Evolutionary conservation across 2,888 invertebrate genomes (phyloP), one percentile per base, ranked within the genome.

Genomic region (Cerceris ruficornis): DNA sequence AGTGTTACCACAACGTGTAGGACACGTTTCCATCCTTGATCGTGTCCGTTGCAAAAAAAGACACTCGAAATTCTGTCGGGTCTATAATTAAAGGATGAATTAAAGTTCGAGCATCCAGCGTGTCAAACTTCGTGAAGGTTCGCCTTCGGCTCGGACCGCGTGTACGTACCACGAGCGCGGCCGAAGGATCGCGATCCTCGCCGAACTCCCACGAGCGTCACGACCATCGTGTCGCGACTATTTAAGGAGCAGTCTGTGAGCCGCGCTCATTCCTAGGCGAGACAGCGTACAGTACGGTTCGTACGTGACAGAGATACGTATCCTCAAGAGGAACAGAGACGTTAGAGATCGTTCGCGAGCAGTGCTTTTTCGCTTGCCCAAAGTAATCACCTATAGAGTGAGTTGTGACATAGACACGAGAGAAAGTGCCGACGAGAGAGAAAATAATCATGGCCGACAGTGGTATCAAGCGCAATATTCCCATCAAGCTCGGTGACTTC

Each of bases 401-500:
- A 59, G 52, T 65, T 60, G 59, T 61, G 52, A 41, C 42, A 74
- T 77, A 73, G 81, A 66, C 62, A 75, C 74, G 69, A 83, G 64
- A 67, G 50, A 69, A 28, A 82, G 77, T 70, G 79, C 43, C 50
- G 60, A 13, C 49, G 42, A 75, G 49, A 28, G n/a, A 58, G 50
- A 15, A 46, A 43, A 66, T 69, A 83, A 93, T 92, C 94, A 97
- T 97, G 97, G 96, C 97, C 92, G 96, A 97, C 94, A 94, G 96
- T 94, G 95, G 95, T 93, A 96, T 96, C 92, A 96, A 96, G 93
- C 95, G 96, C 91, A 96, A 97, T 94, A 97, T 98, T 94, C 98
- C 98, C 90, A 97, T 98, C 94, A 97, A 97, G 94, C 94, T 98
- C 93, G 97, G 97, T 88, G 98, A 98, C 93, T 97, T 97, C 94